Evolutionary conservation across 2,888 invertebrate genomes (phyloP).

Genomic region (Boloria euphrosyne): DNA sequence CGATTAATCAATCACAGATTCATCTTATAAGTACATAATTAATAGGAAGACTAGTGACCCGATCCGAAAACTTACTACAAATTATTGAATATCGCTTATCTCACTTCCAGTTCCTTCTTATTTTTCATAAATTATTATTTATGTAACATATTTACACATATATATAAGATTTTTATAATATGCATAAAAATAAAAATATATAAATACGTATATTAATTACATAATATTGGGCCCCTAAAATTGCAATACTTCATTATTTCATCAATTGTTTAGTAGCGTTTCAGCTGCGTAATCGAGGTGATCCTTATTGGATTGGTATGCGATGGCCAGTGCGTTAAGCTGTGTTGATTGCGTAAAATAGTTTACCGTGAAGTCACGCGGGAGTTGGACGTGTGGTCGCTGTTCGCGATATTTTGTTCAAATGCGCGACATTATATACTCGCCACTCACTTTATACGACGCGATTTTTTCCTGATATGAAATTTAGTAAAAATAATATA

Average conservation of each 20-base stretch:
- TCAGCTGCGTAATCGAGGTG: constrained; percentile 71
- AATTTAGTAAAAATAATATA: background rate
- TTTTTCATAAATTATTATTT: too few relatives aligned
- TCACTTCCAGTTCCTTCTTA: too few relatives aligned
- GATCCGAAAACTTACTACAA: too few relatives aligned
- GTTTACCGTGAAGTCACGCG: constrained; percentile 44
- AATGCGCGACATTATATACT: constrained; percentile 48
- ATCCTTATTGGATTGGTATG: constrained; percentile 76
- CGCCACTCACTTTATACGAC: background rate
- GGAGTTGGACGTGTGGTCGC: constrained; percentile 56
- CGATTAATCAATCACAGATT: too few relatives aligned
- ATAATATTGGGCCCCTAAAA: constrained; percentile 38
- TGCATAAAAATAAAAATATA: background rate
- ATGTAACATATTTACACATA: too few relatives aligned
- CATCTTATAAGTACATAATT: too few relatives aligned
- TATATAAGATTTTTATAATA: background rate
- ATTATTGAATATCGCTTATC: too few relatives aligned
- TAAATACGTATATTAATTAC: background rate
- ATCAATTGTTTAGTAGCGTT: constrained; percentile 61
- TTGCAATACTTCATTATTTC: constrained; percentile 62
- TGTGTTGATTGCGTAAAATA: constrained; percentile 50
- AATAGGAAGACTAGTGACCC: too few relatives aligned
- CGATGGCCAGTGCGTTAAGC: constrained; percentile 52
- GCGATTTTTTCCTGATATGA: background rate
- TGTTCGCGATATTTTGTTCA: constrained; percentile 48